Base-by-base conservation (phyloP, 1,140 invertebrate species). In the Cotesia typhae region DNA sequence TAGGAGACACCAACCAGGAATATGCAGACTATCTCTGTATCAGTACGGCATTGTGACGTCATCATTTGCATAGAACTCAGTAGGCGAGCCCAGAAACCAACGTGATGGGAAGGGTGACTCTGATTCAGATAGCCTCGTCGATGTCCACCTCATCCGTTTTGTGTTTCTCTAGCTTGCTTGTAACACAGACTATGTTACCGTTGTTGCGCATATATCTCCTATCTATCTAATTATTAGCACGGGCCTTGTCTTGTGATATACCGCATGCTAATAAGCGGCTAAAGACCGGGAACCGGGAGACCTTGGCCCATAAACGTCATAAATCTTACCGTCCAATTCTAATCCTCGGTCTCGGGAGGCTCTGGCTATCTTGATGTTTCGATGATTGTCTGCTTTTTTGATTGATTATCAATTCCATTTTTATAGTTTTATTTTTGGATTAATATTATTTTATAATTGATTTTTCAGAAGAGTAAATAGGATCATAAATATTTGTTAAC, bases 221-320 rank as follows among this genome's bases (percentile, higher is more conserved):
- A 87, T 87, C 86, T 87, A 85, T 87, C 84, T 87, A 87, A 87
- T 87, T 87, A 87, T 87, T 87, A 82, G 81, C 84, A 83, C 81
- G 84, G 78, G 81, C 77, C 80, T 75, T 71, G 79, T 76, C 77
- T 74, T 71, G 79, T 87, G 85, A 87, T 87, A 87, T 87, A 87
- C 85, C 84, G 83, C 86, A 87, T 87, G 86, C 86, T 87, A 87
- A 87, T 87, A 87, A 87, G 85, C 86, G 84, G 75, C 85, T 87
- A 87, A 87, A 87, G 86, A 87, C 84, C 81, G 79, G 75, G 78
- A 80, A 87, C 84, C 81, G 79, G 75, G 78, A 80, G 79, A 84
- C 81, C 80, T 78, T 82, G 81, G 80, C 79, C 79, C 70, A 76
- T 74, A 75, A 78, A 74, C 75, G 78, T 47, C 41, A 84, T 87